phyloP scores from a whole-genome alignment of 2,113 vertebrate species.

The Plestiodon gilberti region DNA sequence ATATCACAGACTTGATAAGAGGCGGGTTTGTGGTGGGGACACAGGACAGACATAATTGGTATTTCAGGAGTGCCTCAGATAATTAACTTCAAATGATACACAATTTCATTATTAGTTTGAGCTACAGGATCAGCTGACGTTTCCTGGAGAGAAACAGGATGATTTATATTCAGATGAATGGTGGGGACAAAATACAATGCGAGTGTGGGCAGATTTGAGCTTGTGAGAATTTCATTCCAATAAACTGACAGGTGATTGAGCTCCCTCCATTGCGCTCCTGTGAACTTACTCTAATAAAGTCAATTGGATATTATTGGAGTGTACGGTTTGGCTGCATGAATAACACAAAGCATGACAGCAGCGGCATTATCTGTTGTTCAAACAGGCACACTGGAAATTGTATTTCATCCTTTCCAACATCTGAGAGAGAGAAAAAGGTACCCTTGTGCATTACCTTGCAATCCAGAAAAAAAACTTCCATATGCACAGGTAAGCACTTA shows the following conservation, averaged over 20 bases:
- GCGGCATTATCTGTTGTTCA: background rate
- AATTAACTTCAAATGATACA: slow-evolving; percentile 47
- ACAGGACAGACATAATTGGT: slow-evolving; percentile 28
- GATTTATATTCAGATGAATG: slow-evolving; percentile 40
- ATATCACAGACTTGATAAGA: background rate
- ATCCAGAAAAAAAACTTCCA: no score
- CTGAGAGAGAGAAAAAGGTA: background rate
- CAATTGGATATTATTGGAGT: background rate
- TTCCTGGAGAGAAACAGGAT: slow-evolving; percentile 5
- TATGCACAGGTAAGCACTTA: background rate
- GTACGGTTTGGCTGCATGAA: no score
- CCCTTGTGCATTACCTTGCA: background rate
- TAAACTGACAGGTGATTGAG: background rate
- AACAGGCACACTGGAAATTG: background rate
- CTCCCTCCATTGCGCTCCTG: background rate
- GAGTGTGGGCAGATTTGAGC: background rate
- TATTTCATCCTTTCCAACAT: background rate
- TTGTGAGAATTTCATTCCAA: background rate
- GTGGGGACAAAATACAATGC: background rate
- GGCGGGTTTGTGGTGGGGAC: background rate
- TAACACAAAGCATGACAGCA: background rate
- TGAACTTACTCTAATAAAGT: background rate
- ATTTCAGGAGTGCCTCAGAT: slow-evolving; percentile 44
- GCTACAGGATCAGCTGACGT: slow-evolving; percentile 34
- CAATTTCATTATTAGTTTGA: slow-evolving; percentile 45